Conservation (phyloP, 2,113 vertebrate species). For the Protomyctophum bolini region DNA sequence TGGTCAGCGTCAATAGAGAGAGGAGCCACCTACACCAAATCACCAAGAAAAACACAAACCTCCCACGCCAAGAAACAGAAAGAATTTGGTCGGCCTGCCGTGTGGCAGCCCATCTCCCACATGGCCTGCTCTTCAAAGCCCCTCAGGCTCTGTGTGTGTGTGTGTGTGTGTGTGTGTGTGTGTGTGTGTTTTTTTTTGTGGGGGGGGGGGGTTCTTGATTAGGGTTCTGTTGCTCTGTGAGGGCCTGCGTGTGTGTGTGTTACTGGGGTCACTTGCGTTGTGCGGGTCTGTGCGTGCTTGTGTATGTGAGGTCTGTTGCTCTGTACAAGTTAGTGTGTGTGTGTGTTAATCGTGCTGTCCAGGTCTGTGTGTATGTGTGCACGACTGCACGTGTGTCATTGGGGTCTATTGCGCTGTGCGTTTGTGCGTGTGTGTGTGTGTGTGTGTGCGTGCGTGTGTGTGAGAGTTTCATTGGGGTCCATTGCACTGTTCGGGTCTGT, state of each 20-base stretch:
- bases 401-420: background rate
- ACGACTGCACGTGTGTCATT: background rate
- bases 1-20: slow-evolving; percentile 71
- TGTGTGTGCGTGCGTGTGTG: no score
- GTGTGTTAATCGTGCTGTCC: background rate
- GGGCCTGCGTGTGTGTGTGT: background rate
- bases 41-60: slow-evolving; percentile 76
- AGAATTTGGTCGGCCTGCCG: slow-evolving; percentile 34
- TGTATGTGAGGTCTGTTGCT: background rate
- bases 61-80: slow-evolving; percentile 62
- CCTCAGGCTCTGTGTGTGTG: slow-evolving; percentile 11
- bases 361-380: background rate
- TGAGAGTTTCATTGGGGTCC: background rate
- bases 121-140: slow-evolving; percentile 12
- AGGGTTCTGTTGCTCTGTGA: background rate
- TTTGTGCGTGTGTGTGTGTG: background rate
- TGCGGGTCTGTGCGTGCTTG: background rate
- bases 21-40: slow-evolving; percentile 75
- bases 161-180: slow-evolving; percentile 32
- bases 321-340: background rate
- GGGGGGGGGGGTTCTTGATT: slow-evolving; percentile 45
- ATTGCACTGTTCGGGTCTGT: background rate
- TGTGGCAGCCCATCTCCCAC: slow-evolving; percentile 61
- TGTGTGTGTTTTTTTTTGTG: background rate
- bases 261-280: no score